A percentile compares a stretch with the other conserved stretches of the same genome.
Evolutionary conservation across 2,888 invertebrate genomes (phyloP).

Genomic region (Apamea monoglypha): DNA sequence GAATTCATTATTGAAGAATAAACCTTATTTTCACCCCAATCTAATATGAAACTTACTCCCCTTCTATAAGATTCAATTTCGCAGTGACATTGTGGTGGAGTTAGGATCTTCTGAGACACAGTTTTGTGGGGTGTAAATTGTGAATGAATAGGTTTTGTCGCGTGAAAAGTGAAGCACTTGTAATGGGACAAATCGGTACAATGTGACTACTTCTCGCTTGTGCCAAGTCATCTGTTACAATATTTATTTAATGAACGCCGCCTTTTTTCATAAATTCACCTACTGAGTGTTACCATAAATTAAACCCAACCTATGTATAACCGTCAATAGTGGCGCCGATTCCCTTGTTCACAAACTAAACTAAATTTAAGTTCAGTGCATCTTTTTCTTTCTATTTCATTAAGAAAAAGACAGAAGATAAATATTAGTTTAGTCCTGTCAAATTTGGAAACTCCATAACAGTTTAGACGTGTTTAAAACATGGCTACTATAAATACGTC

Average conservation of each 20-base stretch:
- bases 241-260: conserved; percentile 52
- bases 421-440: too few species aligned
- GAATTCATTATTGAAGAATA: conserved; percentile 67
- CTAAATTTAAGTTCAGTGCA: too few species aligned
- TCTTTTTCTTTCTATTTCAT: too few species aligned
- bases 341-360: too few species aligned
- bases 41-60: conserved; percentile 46
- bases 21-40: neutral
- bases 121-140: conserved; percentile 75
- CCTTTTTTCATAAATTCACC: conserved; percentile 28
- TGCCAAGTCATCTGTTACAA: conserved; percentile 63
- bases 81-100: neutral
- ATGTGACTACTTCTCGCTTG: conserved; percentile 58
- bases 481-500: too few species aligned
- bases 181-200: conserved; percentile 70
- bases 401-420: too few species aligned
- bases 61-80: conserved; percentile 30
- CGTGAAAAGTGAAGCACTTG: conserved; percentile 84
- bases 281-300: conserved; percentile 17
- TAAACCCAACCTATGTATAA: neutral
- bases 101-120: conserved; percentile 39
- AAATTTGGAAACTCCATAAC: too few species aligned
- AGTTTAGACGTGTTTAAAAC: too few species aligned
- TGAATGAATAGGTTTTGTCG: conserved; percentile 86
- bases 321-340: neutral